phyloP scores from a whole-genome alignment of 2,888 invertebrate species.

The Drymonia ruficornis region DNA sequence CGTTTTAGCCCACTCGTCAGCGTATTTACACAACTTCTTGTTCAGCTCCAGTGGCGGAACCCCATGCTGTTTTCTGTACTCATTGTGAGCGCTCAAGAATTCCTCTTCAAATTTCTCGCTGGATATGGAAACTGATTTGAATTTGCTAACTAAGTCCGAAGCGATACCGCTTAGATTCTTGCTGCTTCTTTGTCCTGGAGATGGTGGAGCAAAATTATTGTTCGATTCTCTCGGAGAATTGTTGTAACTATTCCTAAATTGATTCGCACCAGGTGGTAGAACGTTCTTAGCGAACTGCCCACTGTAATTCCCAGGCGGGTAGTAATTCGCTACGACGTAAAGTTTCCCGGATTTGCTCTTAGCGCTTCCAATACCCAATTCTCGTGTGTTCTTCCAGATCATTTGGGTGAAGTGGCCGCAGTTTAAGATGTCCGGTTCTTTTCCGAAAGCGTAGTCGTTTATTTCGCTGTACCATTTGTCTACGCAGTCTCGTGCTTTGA shows the following conservation, averaged over 20 bases:
- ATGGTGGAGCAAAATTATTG: constrained; percentile 58
- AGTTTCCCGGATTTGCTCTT: constrained; percentile 91
- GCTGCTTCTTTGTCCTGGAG: constrained; percentile 59
- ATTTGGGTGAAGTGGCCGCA: constrained; percentile 91
- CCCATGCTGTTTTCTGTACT: constrained; percentile 88
- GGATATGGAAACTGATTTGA: constrained; percentile 65
- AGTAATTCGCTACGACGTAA: constrained; percentile 94
- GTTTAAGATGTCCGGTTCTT: constrained; percentile 86
- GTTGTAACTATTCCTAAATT: constrained; percentile 55
- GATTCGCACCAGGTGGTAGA: constrained; percentile 80
- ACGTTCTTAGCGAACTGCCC: constrained; percentile 89
- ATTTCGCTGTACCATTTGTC: constrained; percentile 92
- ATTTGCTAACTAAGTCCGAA: constrained; percentile 66
- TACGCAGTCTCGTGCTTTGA: constrained; percentile 88
- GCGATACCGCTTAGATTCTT: constrained; percentile 65
- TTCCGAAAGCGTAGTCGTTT: constrained; percentile 88
- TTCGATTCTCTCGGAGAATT: constrained; percentile 53
- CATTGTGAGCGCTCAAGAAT: constrained; percentile 90
- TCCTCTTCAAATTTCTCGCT: constrained; percentile 86
- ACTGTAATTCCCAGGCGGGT: constrained; percentile 92
- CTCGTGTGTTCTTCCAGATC: constrained; percentile 91
- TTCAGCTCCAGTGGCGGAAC: constrained; percentile 87
- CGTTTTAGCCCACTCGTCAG: constrained; percentile 89
- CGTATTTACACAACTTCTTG: constrained; percentile 87
- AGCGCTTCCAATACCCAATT: constrained; percentile 91